Conservation (phyloP, 2,888 invertebrate genomes). For the Zeuzera pyrina region DNA sequence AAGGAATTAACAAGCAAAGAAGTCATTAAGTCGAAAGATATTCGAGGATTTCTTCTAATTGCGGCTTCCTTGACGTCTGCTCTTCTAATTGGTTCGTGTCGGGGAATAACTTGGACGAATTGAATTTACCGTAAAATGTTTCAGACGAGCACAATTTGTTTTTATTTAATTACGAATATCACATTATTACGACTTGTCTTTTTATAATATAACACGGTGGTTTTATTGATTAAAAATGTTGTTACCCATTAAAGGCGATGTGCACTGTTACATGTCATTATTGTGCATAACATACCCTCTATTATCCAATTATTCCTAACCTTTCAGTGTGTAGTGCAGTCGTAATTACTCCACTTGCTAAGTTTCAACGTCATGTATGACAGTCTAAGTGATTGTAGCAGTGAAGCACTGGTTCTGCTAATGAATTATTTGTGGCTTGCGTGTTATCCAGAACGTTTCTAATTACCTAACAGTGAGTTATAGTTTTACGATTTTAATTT, state of each 20-base stretch:
- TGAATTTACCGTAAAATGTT: constrained; percentile 39
- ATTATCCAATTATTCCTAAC: constrained; percentile 72
- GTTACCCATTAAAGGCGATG: constrained; percentile 28
- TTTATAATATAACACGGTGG: background rate
- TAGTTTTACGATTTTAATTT: constrained; percentile 20
- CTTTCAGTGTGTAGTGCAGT: constrained; percentile 55
- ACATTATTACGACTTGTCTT: background rate
- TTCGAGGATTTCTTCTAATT: constrained; percentile 70
- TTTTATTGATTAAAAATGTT: background rate
- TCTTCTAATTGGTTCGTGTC: constrained; percentile 67
- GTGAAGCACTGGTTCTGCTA: constrained; percentile 41
- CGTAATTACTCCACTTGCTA: constrained; percentile 48
- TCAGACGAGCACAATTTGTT: constrained; percentile 14
- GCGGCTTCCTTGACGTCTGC: constrained; percentile 62
- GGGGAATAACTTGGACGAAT: constrained; percentile 51
- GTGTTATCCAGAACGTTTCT: constrained; percentile 44
- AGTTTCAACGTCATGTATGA: constrained; percentile 62
- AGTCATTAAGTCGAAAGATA: constrained; percentile 71
- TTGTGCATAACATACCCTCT: constrained; percentile 47
- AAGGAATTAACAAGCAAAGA: constrained; percentile 73
- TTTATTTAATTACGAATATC: constrained; percentile 10
- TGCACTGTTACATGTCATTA: constrained; percentile 48
- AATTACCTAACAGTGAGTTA: constrained; percentile 45
- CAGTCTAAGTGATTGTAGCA: constrained; percentile 67
- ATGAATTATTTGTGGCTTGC: constrained; percentile 69